Conservation (phyloP, 1,140 invertebrate genomes). For the Diorhabda sublineata region DNA sequence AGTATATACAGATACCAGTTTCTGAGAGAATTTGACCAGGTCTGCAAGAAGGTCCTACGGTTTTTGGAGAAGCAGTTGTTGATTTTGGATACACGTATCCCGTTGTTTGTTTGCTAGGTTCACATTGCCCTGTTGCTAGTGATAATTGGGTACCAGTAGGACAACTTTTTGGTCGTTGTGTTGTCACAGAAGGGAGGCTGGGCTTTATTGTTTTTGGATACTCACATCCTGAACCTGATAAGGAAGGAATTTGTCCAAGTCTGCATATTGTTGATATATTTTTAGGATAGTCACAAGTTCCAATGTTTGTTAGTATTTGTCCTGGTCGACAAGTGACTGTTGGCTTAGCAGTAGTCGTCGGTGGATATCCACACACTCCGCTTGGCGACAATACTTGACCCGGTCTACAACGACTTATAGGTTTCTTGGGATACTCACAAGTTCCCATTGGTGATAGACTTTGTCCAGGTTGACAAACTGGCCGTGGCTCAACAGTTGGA, state of each 20-base stretch:
- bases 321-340: neutral
- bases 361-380: slow-evolving; percentile 4
- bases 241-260: slow-evolving; percentile 3
- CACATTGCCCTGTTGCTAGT: neutral
- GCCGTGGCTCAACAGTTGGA: neutral
- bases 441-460: neutral
- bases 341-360: neutral
- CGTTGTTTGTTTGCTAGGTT: neutral
- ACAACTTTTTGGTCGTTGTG: neutral
- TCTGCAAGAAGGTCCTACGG: neutral
- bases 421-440: neutral
- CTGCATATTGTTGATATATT: too few species aligned
- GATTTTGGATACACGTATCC: neutral
- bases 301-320: slow-evolving; percentile 1
- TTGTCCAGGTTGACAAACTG: neutral
- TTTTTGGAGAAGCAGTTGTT: neutral
- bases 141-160: neutral
- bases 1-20: neutral
- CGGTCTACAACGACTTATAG: neutral
- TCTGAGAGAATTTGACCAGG: neutral
- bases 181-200: neutral
- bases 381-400: neutral
- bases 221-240: slow-evolving; percentile 7
- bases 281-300: neutral
- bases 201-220: neutral